A percentile compares a stretch with the other conserved stretches of the same genome.
phyloP scores from a whole-genome alignment of 2,113 vertebrate genomes.

The Trematomus loennbergii region DNA sequence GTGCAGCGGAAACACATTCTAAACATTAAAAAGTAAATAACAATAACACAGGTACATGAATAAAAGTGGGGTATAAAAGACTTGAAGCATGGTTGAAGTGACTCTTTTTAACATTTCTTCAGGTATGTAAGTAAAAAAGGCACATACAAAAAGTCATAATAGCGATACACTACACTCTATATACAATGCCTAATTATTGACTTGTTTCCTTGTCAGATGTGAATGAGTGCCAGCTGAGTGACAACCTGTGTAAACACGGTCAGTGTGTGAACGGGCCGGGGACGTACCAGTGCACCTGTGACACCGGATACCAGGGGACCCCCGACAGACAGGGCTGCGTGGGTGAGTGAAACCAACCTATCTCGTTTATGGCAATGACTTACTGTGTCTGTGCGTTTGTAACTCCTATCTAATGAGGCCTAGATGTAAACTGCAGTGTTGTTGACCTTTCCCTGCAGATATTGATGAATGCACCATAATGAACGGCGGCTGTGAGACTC shows the following conservation, averaged over 20 bases:
- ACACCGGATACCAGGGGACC: constrained; percentile 90
- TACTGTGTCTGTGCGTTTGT: neutral
- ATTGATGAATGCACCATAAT: constrained; percentile 86
- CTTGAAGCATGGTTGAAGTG: too few relatives aligned
- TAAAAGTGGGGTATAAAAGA: too few relatives aligned
- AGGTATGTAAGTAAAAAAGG: too few relatives aligned
- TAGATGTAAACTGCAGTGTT: neutral
- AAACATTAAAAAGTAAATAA: too few relatives aligned
- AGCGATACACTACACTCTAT: neutral
- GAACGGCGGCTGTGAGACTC: constrained; percentile 92
- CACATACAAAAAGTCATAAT: too few relatives aligned
- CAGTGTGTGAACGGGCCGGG: constrained; percentile 92
- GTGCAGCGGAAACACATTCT: too few relatives aligned
- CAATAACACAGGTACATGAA: too few relatives aligned
- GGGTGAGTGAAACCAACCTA: constrained; percentile 81
- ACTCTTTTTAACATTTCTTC: too few relatives aligned
- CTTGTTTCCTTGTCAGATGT: constrained; percentile 82
- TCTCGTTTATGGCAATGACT: neutral
- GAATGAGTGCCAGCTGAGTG: constrained; percentile 92
- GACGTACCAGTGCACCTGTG: constrained; percentile 92
- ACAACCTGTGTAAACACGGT: constrained; percentile 90
- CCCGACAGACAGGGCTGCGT: constrained; percentile 90
- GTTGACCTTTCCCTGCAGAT: constrained; percentile 67
- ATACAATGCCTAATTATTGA: neutral
- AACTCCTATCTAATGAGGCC: neutral